Base-by-base conservation (phyloP, 2,888 invertebrate genomes). In the Limenitis arthemis region DNA sequence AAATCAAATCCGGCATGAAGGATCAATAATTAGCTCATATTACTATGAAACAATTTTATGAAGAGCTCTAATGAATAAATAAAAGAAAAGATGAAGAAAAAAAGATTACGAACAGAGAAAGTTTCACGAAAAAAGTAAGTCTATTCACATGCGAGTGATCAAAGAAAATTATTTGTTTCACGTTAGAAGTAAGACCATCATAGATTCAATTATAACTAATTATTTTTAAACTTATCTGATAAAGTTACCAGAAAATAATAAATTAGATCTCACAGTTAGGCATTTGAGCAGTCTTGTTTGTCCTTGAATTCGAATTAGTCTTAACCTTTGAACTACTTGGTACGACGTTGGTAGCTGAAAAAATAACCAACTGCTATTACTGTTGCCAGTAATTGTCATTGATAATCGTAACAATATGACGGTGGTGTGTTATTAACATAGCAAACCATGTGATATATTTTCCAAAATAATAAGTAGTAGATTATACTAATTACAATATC, bases 321-420 rank as follows among this genome's bases (percentile, higher is more conserved):
- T 20, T 42, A 11, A 36, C 29, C 40, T 49, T 61, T 38, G 51
- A 49, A 37, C 36, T 58, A 34, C 47, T 43, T n/a, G 54, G 41
- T 20, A 40, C 40, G 39, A 41, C 63, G 70, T 68, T 75, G 54
- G 64, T 62, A 58, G 78, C 80, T 80, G 75, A 77, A 79, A 65
- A 79, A 76, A 80, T 75, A 61, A 72, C 67, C 73, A 69, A 77
- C 70, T 71, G 71, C 74, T 67, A 74, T 74, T 71, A 77, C 63
- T 68, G 72, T 64, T 62, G 71, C 63, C 65, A 69, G 55, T 60
- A 66, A 59, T 61, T 61, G 64, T 65, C 70, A 72, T 56, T 64
- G 67, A 48, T 56, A 55, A 52, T 61, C 59, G 54, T 62, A 68
- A 20, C 20, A 20, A 20, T 20, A 20, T 4, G 20, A 20, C 20